phyloP scores from a whole-genome alignment of 1,140 invertebrate genomes.

The Papilio helenus region DNA sequence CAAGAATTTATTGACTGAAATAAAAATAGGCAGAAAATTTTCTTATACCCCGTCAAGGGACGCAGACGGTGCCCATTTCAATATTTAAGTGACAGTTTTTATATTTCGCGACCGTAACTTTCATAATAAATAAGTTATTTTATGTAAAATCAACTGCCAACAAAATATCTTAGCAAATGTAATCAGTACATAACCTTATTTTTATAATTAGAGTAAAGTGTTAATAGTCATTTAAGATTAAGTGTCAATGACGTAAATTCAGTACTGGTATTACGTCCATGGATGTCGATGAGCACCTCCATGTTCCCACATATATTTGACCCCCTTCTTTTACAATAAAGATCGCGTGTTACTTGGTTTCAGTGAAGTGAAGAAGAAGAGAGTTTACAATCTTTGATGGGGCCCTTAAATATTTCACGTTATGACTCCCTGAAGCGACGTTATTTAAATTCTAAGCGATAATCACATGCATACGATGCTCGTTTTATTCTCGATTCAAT shows the following conservation, averaged over 20 bases:
- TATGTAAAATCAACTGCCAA: neutral
- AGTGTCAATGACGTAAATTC: too few relatives aligned
- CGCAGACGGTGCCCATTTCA: slow-evolving; percentile 6
- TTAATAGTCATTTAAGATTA: too few relatives aligned
- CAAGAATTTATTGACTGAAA: slow-evolving; percentile 14
- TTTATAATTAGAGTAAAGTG: too few relatives aligned
- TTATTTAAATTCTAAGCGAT: slow-evolving; percentile 61
- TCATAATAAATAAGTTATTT: neutral
- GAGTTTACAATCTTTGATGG: too few relatives aligned
- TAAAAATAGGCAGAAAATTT: slow-evolving; percentile 22
- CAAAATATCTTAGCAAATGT: too few relatives aligned
- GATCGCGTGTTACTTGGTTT: too few relatives aligned
- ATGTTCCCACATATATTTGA: too few relatives aligned
- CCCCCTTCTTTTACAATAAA: too few relatives aligned
- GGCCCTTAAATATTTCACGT: slow-evolving; percentile 80
- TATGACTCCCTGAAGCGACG: slow-evolving; percentile 68
- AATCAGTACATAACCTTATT: too few relatives aligned
- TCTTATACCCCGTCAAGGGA: neutral
- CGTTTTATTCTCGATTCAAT: slow-evolving; percentile 43
- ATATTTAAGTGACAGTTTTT: slow-evolving; percentile 13
- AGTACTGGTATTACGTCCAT: too few relatives aligned
- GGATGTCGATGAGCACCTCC: too few relatives aligned
- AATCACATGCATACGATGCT: slow-evolving; percentile 31
- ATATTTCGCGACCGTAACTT: neutral
- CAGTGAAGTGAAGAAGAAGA: too few relatives aligned